Conservation (phyloP, 2,797 vertebrate species). For the Astyanax mexicanus region DNA sequence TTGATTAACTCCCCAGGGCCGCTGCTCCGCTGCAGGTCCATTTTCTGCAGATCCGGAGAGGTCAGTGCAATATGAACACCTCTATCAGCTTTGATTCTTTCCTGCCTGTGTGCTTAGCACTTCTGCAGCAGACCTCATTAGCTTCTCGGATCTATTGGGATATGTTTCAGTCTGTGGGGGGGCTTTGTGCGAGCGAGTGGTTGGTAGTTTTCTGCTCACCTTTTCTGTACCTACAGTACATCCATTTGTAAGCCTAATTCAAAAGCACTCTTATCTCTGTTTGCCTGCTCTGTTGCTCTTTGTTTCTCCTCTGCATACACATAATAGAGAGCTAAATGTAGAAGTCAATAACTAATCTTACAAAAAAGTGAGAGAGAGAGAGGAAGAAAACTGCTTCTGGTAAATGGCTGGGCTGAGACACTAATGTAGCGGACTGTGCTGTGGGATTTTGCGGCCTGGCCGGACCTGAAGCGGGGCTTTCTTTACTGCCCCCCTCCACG, state of each 20-base stretch:
- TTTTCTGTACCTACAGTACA: background rate
- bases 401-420: background rate
- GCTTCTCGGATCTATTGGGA: slow-evolving; percentile 57
- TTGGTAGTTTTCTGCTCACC: slow-evolving; percentile 13
- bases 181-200: slow-evolving; percentile 35
- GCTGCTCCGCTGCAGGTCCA: slow-evolving; percentile 42
- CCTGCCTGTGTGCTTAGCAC: slow-evolving; percentile 5
- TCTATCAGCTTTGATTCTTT: slow-evolving; percentile 33
- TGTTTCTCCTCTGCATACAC: background rate
- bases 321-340: background rate
- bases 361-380: background rate
- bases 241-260: slow-evolving; percentile 10
- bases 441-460: slow-evolving; percentile 1
- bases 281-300: background rate
- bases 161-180: slow-evolving; percentile 59
- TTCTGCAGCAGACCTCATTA: slow-evolving; percentile 72
- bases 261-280: slow-evolving; percentile 1
- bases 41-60: slow-evolving; percentile 64
- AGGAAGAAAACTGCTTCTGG: background rate
- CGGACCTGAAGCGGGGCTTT: slow-evolving; percentile 1
- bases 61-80: slow-evolving; percentile 67
- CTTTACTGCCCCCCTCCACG: background rate
- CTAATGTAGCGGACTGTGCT: background rate
- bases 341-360: background rate
- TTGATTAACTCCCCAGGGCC: slow-evolving; percentile 57